Evolutionary conservation across 2,888 invertebrate species (phyloP), one percentile per base, ranked within the genome.

Genomic region (Papilio gigon): DNA sequence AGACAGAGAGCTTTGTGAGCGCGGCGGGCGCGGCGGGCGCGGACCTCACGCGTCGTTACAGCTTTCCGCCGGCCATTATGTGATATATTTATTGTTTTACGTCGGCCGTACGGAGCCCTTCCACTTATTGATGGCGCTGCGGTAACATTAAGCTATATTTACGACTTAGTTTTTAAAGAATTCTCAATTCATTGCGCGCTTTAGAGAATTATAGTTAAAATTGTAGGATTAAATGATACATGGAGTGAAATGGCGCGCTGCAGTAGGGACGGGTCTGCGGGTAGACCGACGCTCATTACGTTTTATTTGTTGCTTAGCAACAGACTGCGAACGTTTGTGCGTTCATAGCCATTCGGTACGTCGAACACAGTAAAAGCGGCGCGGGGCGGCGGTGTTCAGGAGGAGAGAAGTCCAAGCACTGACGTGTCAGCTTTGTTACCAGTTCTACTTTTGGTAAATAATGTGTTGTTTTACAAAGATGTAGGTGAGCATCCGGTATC

Each of bases 161-260:
- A 59, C 59, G 59, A 59, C 12, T 59, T 59, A 59, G 59, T 59
- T 59, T 59, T 59, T 59, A 37, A 33, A 17, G 59, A 59, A 35
- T 59, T 59, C 37, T 14, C 22, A 14, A 59, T 59, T 22, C 37
- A 59, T 35, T 2, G 14, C 20, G 17, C 59, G 22, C 6, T 59
- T 59, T 37, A 59, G 35, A 22, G 59, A 59, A 35, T 59, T 59
- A 59, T 59, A 17, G 59, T 37, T 37, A 59, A 22, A 59, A 59
- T 22, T 30, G 14, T 14, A 11, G 20, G 37, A 37, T 8, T 37
- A 22, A 59, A 59, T 59, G 59, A 17, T 9, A 30, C 53, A 22
- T 35, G 22, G 20, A 22, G 37, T 20, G 35, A 30, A 59, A 37
- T 22, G 37, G 59, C 20, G 37, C 53, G n/a, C n/a, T 12, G 6